Evolutionary conservation across 2,797 vertebrate genomes (phyloP).

Genomic region (Micropoecilia bifurca): DNA sequence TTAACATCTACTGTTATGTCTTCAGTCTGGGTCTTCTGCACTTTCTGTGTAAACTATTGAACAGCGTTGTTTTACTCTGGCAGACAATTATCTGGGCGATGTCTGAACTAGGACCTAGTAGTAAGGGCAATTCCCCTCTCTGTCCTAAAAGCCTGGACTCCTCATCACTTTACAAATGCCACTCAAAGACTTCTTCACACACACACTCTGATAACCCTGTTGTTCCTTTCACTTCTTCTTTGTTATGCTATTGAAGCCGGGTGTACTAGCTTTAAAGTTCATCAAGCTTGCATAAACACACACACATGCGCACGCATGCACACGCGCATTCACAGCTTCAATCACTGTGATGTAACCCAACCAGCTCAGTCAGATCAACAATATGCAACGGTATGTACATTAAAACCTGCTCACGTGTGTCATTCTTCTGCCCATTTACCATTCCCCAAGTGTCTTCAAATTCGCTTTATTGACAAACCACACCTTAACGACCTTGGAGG

Average conservation of each 20-base stretch:
- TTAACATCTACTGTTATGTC: constrained; percentile 48
- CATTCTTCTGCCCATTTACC: constrained; percentile 32
- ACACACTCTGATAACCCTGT: constrained; percentile 4
- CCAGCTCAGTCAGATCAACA: constrained; percentile 50
- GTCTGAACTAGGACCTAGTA: constrained; percentile 52
- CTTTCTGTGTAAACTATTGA: constrained; percentile 43
- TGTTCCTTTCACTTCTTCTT: constrained; percentile 35
- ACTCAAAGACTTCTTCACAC: constrained; percentile 11
- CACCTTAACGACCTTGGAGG: constrained; percentile 75
- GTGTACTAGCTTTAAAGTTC: constrained; percentile 24
- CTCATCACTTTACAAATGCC: constrained; percentile 45
- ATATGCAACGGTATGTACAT: constrained; percentile 46
- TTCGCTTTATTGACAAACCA: constrained; percentile 74
- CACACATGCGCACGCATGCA: background rate
- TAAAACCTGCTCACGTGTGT: constrained; percentile 47
- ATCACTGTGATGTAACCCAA: constrained; percentile 57
- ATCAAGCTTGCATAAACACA: constrained; percentile 10
- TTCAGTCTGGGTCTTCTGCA: constrained; percentile 31
- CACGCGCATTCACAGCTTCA: constrained; percentile 30
- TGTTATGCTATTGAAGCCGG: constrained; percentile 35
- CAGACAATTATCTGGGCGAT: constrained; percentile 77
- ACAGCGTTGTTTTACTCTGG: constrained; percentile 64
- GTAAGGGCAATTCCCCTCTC: constrained; percentile 55
- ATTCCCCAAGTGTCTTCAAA: constrained; percentile 47
- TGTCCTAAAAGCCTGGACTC: constrained; percentile 57